These are phyloP conservation scores for Acanthurus leucopareius DNA, from an alignment of 2,797 vertebrate species.

Conservation along the genomic window DNA sequence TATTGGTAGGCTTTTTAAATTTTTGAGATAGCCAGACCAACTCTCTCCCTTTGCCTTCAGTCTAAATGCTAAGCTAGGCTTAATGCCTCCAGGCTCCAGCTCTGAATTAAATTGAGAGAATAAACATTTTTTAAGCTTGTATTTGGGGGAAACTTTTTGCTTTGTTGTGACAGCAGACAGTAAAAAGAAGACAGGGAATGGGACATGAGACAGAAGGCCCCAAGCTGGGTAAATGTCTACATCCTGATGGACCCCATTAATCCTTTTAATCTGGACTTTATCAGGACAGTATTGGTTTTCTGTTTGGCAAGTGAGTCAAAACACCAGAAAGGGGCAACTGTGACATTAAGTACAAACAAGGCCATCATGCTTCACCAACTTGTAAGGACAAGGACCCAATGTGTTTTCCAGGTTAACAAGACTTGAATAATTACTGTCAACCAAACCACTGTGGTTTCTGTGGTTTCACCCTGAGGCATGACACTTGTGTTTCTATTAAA, in stretches of 20 bases:
- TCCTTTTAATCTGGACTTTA: not conserved
- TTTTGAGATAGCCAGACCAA: not conserved
- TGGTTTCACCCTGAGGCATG: constrained; percentile 6
- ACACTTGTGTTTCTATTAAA: constrained; percentile 14
- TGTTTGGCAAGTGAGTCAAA: not conserved
- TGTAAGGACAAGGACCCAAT: not conserved
- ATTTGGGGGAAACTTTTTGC: not conserved
- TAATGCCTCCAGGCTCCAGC: constrained; percentile 1
- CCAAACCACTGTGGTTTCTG: not conserved
- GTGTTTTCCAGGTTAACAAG: constrained; percentile 1
- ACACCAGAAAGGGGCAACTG: not conserved
- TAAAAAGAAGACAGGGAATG: not conserved
- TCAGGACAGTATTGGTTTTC: not conserved
- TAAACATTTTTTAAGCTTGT: too few relatives aligned
- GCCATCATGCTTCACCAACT: not conserved
- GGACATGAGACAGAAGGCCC: not conserved
- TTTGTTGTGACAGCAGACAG: not conserved
- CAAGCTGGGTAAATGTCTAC: not conserved
- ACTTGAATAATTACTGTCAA: not conserved
- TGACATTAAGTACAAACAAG: not conserved
- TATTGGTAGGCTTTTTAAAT: not conserved
- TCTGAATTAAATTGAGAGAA: not conserved
- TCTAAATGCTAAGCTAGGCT: constrained; percentile 9
- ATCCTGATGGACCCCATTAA: not conserved
- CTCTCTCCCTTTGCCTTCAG: not conserved